Base-by-base conservation (phyloP, 2,888 invertebrate genomes). In the Mythimna albipuncta region DNA sequence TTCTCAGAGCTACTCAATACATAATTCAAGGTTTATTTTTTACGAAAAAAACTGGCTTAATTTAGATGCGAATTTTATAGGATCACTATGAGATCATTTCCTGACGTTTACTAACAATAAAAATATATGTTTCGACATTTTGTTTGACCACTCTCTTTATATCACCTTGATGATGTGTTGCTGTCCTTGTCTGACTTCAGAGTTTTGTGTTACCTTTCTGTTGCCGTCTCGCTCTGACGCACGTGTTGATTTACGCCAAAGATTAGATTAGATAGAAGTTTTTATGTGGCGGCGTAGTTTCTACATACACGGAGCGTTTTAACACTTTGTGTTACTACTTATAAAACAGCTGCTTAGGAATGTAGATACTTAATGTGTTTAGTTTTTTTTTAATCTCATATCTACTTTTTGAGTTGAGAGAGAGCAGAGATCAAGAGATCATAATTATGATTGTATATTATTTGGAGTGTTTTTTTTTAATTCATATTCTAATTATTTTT, bases 21-120 rank as follows among this genome's bases (percentile, higher is more conserved):
- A 38, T 52, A 41, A 61, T 77, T 86, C 90, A 93, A 92, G 91
- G 92, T 77, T 69, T 55, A 71, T 62, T 84, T 86, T 84, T 82
- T 77, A 58, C 38, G 78, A 58, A 58, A 1, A 81, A 86, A 81
- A 78, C 79, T 83, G 67, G 69, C 82, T 85, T 82, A 83, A 85
- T 85, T 87, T 88, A 86, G 85, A 87, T 87, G 84, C 83, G 84
- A 88, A 55, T 85, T 84, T 86, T 87, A 83, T 79, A 81, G 74
- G 83, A 85, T 89, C 81, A 74, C 75, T 86, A 89, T 93, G 92
- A 95, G 91, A 94, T 94, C 93, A 94, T 89, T 94, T 94, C 94
- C 93, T 94, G 87, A 86, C 89, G 81, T 89, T 89, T 83, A 87
- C 87, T 81, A 91, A 92, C 91, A 91, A 91, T 86, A 86, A 89